A percentile compares a stretch with the other conserved stretches of the same genome.
Conservation (phyloP, 1,140 invertebrate genomes). For the Drusus annulatus region DNA sequence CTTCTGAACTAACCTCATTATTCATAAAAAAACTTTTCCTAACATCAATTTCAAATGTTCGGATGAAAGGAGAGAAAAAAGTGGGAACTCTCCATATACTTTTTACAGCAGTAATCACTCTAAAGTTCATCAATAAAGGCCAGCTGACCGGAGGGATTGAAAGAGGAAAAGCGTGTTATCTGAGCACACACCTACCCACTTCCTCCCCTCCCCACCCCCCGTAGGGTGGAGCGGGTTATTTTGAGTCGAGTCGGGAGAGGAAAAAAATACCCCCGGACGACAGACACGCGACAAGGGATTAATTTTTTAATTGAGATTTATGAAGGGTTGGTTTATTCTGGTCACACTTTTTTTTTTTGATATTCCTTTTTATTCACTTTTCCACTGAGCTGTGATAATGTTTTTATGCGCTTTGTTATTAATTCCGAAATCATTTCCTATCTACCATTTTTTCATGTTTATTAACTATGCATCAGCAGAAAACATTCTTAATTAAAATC, state of each 20-base stretch:
- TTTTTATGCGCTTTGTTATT: too few species aligned
- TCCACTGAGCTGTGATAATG: too few species aligned
- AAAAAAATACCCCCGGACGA: constrained; percentile 30
- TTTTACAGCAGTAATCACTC: too few species aligned
- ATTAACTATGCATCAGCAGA: too few species aligned
- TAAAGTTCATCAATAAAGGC: neutral
- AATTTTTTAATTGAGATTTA: constrained; percentile 53
- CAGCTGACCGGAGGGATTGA: constrained; percentile 4
- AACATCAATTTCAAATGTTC: too few species aligned
- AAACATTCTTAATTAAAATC: too few species aligned
- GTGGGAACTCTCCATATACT: too few species aligned
- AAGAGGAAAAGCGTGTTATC: constrained; percentile 11
- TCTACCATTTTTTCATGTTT: too few species aligned
- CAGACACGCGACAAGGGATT: constrained; percentile 45
- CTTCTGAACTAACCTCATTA: too few species aligned
- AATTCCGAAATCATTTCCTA: too few species aligned
- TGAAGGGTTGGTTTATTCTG: constrained; percentile 28
- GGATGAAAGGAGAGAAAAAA: too few species aligned
- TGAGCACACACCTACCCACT: constrained; percentile 6
- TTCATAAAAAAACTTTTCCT: too few species aligned
- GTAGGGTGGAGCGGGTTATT: neutral
- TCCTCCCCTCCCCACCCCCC: neutral
- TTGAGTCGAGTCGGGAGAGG: constrained; percentile 12
- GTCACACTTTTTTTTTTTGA: neutral
- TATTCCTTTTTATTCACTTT: neutral